Conservation (phyloP, 2,113 vertebrate genomes). For the Thunnus maccoyii region DNA sequence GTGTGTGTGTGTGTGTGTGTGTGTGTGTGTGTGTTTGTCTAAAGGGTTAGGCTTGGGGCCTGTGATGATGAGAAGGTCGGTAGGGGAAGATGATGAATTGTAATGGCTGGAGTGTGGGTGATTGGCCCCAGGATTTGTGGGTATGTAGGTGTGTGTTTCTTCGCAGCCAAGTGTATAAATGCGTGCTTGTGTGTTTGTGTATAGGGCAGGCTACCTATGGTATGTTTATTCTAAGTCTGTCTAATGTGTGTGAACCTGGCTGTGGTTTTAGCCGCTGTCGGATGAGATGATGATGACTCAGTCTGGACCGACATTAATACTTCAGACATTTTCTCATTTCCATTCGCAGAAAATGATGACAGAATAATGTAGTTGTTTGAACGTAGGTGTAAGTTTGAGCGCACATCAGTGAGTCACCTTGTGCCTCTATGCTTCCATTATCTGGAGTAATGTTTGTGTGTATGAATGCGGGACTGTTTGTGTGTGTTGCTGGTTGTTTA, state of each 20-base stretch:
- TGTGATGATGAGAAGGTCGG: slow-evolving; percentile 62
- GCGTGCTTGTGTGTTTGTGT: slow-evolving; percentile 7
- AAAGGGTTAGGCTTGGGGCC: slow-evolving; percentile 27
- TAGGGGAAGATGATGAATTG: slow-evolving; percentile 63
- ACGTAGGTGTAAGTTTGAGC: slow-evolving; percentile 36
- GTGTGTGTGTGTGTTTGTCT: slow-evolving; percentile 4
- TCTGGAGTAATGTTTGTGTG: slow-evolving; percentile 21
- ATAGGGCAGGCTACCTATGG: slow-evolving; percentile 11
- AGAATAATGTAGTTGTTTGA: slow-evolving; percentile 27
- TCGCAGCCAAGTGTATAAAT: background rate
- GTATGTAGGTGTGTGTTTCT: slow-evolving; percentile 30
- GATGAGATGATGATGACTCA: slow-evolving; percentile 45
- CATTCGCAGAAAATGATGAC: slow-evolving; percentile 29
- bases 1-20: slow-evolving; percentile 16
- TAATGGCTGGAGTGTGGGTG: slow-evolving; percentile 58
- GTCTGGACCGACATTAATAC: slow-evolving; percentile 28
- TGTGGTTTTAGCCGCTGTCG: background rate
- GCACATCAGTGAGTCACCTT: slow-evolving; percentile 46
- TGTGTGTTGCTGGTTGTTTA: slow-evolving; percentile 45
- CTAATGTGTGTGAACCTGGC: slow-evolving; percentile 18
- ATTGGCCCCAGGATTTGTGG: slow-evolving; percentile 41
- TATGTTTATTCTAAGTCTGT: slow-evolving; percentile 17
- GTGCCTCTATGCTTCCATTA: slow-evolving; percentile 32
- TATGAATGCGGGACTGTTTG: slow-evolving; percentile 15
- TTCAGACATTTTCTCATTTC: slow-evolving; percentile 44